Base-by-base conservation (phyloP, 2,797 vertebrate genomes). In the Acanthurus lineatus region DNA sequence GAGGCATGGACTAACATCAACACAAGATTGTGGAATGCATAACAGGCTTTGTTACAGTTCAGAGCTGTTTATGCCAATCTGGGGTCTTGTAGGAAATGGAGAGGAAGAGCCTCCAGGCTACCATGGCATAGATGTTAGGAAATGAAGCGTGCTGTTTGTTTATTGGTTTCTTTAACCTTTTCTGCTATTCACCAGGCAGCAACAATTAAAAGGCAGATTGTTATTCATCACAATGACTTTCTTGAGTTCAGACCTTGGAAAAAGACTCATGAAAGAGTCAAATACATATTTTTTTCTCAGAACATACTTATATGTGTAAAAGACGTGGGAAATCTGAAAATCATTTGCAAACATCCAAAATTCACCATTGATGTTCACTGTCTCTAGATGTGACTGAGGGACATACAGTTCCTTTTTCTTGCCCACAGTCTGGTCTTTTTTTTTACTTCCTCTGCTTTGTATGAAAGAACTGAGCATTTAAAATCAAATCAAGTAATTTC, bases 21-120 rank as follows among this genome's bases (percentile, higher is more conserved):
- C 77, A 68, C 60, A 49, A 89, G 82, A 86, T 71, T 88, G 86
- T 69, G 67, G 80, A 87, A 90, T 67, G 48, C 76, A 73, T 90
- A 92, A 92, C 84, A 80, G 79, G 83, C 86, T 89, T 89, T 86
- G 88, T 81, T 86, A 85, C 84, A 88, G 81, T 84, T 86, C 65
- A 52, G 76, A 86, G 84, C 78, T 82, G 85, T 86, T 89, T 82
- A 51, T 81, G 84, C 58, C 65, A 73, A 83, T 81, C 67, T 86
- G 71, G n/a, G 40, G 32, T 79, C 67, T 53, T 14, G 60, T 48
- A 62, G 68, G 20, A 78, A 53, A 62, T 3, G 2, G 65, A 69
- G 60, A 82, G 61, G 20, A 60, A 44, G 66, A 56, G 42, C 64
- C 79, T 64, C 16, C 1, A 9, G 77, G 83, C 65, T 44, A 76